phyloP scores from a whole-genome alignment of 2,113 vertebrate species.

The Pandion haliaetus region DNA sequence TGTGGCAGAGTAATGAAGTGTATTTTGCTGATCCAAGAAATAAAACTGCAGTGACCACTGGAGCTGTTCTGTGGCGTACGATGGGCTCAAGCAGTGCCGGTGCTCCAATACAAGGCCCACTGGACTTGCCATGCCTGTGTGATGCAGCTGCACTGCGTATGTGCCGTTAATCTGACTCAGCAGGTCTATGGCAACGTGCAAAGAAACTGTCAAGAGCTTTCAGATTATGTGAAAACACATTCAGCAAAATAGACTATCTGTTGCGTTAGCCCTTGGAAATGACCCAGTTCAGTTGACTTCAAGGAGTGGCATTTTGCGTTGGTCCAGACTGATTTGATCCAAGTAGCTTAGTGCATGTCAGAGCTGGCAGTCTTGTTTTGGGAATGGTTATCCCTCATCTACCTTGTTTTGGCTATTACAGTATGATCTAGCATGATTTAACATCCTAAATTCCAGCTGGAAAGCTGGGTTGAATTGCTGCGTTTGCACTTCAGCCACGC shows the following conservation, averaged over 20 bases:
- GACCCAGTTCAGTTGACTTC: not conserved
- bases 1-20: not conserved
- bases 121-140: not conserved
- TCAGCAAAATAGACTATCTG: not conserved
- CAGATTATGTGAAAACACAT: not conserved
- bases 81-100: not conserved
- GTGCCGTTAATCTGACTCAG: not conserved
- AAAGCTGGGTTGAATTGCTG: not conserved
- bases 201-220: not conserved
- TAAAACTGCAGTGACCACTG: not conserved
- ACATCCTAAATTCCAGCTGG: not conserved
- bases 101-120: not conserved
- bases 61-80: not conserved
- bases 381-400: not conserved
- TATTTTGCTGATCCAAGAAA: not conserved
- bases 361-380: not conserved
- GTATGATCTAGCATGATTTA: not conserved
- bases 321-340: not conserved
- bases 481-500: rapidly evolving
- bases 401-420: not conserved
- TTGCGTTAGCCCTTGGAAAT: not conserved
- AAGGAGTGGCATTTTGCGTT: not conserved
- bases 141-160: not conserved
- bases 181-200: not conserved
- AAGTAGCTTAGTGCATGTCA: not conserved